Base-by-base conservation (phyloP, 2,888 invertebrate species). In the Orthonychiurus folsomi region DNA sequence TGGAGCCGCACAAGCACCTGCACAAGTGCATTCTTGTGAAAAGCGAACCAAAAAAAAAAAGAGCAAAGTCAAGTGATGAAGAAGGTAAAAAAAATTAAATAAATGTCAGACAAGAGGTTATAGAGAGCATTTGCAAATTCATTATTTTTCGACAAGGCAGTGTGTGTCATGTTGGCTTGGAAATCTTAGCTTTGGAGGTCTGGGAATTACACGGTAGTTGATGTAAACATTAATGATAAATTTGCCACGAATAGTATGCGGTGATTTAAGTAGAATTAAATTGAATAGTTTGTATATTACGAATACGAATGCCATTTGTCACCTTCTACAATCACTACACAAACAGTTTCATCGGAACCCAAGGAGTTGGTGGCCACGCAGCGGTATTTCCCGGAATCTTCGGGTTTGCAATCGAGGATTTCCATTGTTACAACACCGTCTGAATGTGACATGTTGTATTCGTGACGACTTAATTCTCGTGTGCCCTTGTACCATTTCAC, bases 351-450 rank as follows among this genome's bases (percentile, higher is more conserved):
- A 75, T 95, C 96, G 28, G 87, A 86, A 74, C 99, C 99, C 76
- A 95, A 91, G 59, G 84, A 82, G 80, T 99, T 99, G 70, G 87
- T 88, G 21, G 99, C 97, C 47, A 89, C 84, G 78, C 97, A 97
- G 53, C 85, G 85, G 80, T 99, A 99, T 77, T 90, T 93, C 72
- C 99, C 99, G 67, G 94, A 93, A 81, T 99, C 99, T 64, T 88
- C 88, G 0, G 93, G 88, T 74, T 88, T 86, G 77, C 95, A 94
- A 79, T 93, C 92, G 70, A 90, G 84, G 73, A 99, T 94, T 82
- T 99, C 99, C 81, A 99, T 85, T 0, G 95, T 93, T 60, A 95
- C 89, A 55, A 99, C 95, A 73, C 99, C 99, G 78, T 94, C 93
- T 2, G 93, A 85, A 76, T 89, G 86, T 2, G 87, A 84, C 86